A percentile compares a stretch with the other conserved stretches of the same genome.
These are phyloP conservation scores for Cotesia vestalis DNA, from an alignment of 1,140 invertebrate genomes.

Conservation along the genomic window DNA sequence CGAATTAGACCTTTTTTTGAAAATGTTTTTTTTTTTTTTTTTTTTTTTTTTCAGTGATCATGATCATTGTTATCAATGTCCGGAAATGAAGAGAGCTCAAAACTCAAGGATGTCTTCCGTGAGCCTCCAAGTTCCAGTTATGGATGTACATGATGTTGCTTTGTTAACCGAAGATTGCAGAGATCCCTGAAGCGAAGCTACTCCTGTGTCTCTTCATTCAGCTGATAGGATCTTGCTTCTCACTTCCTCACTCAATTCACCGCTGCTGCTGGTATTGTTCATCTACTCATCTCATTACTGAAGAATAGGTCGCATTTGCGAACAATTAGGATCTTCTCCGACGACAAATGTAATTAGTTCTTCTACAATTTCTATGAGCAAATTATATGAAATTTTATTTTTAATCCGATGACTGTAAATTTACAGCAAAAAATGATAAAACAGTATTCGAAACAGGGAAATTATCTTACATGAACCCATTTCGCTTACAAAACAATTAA, in stretches of 20 bases:
- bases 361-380: neutral
- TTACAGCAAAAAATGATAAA: too few relatives aligned
- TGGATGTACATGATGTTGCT: constrained; percentile 10
- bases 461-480: too few relatives aligned
- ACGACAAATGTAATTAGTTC: constrained; percentile 19
- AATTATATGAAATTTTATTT: too few relatives aligned
- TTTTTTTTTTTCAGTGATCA: too few relatives aligned
- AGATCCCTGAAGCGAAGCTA: constrained; percentile 11
- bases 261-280: constrained; percentile 14
- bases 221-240: constrained; percentile 11
- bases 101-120: constrained; percentile 35
- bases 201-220: constrained; percentile 14
- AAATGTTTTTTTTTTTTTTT: neutral
- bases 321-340: constrained; percentile 24
- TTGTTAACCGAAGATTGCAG: constrained; percentile 17
- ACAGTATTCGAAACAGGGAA: too few relatives aligned
- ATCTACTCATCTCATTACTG: constrained; percentile 21
- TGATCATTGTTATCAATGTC: constrained; percentile 20
- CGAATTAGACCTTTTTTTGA: constrained; percentile 26
- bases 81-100: constrained; percentile 33
- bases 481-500: too few relatives aligned
- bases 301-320: constrained; percentile 10
- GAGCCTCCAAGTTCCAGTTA: constrained; percentile 27
- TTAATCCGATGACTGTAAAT: too few relatives aligned
- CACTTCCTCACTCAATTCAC: neutral